phyloP scores from a whole-genome alignment of 92 coral and sea anemone species.

The Siderastrea radians region DNA sequence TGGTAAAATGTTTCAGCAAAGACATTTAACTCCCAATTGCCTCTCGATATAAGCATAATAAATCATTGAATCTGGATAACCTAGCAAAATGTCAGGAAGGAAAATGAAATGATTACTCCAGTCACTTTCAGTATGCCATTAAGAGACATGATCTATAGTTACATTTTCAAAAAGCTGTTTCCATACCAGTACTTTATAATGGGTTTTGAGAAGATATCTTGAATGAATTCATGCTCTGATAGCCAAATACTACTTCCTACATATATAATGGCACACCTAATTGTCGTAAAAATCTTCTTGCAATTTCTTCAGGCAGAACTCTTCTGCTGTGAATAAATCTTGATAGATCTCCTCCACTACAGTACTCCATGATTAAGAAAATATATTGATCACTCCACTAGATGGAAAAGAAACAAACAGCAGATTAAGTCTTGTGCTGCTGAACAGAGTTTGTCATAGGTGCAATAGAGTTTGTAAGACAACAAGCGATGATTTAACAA shows the following conservation, averaged over 20 bases:
- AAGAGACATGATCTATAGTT: no score
- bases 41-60: no score
- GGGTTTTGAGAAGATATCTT: background rate
- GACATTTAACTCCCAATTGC: no score
- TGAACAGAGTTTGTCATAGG: background rate
- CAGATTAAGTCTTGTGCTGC: no score
- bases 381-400: constrained; percentile 95
- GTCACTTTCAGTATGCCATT: no score
- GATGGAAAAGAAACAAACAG: background rate
- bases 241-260: background rate
- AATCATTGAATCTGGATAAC: no score
- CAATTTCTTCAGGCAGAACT: constrained; percentile 86
- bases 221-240: background rate
- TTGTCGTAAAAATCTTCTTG: constrained; percentile 90
- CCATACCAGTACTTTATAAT: no score
- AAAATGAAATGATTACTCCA: no score
- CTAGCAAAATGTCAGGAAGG: no score
- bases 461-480: background rate
- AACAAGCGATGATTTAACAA: background rate
- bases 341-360: constrained; percentile 98
- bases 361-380: constrained; percentile 99
- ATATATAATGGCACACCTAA: constrained; percentile 64
- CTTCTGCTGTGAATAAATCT: constrained; percentile 93
- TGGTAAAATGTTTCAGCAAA: no score
- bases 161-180: no score